These are phyloP conservation scores for Glareola pratincola DNA, from an alignment of 2,113 vertebrate genomes.

Conservation along the genomic window DNA sequence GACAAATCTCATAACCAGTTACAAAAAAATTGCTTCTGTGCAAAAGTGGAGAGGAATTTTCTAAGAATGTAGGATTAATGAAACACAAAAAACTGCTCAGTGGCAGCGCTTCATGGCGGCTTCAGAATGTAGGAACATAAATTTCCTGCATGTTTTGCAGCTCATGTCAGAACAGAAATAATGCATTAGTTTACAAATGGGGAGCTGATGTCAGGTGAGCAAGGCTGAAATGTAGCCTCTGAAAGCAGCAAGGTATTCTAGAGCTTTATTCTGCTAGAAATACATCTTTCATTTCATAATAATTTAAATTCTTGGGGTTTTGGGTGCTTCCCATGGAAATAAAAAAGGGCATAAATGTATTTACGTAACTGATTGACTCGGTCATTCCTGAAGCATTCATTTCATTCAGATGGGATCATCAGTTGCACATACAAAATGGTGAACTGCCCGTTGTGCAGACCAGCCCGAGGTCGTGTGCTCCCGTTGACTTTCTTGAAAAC, in stretches of 20 bases:
- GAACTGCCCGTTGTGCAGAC: fast-evolving
- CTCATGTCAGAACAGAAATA: not conserved
- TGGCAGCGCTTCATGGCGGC: not conserved
- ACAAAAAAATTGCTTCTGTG: not conserved
- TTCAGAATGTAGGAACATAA: not conserved
- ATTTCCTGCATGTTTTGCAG: not conserved
- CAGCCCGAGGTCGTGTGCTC: not conserved
- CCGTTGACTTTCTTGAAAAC: not conserved
- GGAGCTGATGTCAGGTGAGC: not conserved
- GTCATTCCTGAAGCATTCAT: not conserved
- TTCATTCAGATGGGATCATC: not conserved
- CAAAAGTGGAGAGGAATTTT: not conserved
- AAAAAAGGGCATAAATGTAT: not conserved
- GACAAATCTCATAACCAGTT: not conserved
- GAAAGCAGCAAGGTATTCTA: not conserved
- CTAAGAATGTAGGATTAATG: not conserved
- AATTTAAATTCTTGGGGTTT: not conserved
- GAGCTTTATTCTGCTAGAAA: not conserved
- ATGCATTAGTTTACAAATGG: not conserved
- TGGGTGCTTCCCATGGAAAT: not conserved
- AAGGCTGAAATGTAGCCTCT: not conserved
- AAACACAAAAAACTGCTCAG: not conserved
- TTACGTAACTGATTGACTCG: not conserved
- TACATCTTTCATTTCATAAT: not conserved
- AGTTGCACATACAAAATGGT: not conserved